phyloP scores from a whole-genome alignment of 2,888 invertebrate species.

The Clepsis dumicolana region DNA sequence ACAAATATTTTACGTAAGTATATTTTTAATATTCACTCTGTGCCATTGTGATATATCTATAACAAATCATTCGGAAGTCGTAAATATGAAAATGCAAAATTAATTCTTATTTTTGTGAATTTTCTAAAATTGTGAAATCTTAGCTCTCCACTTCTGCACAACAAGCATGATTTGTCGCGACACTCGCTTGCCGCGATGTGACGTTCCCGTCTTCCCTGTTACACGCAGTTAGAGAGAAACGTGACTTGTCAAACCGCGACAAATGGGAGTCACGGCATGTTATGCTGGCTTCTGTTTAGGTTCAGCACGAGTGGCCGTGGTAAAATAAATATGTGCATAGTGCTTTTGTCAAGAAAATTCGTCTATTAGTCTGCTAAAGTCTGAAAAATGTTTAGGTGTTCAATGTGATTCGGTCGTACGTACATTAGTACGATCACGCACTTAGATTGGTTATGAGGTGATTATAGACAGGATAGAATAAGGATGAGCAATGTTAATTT shows the following conservation, averaged over 20 bases:
- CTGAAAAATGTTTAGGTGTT: neutral
- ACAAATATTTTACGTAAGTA: slow-evolving; percentile 86
- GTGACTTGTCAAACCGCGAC: neutral
- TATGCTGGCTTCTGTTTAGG: neutral
- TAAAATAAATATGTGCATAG: neutral
- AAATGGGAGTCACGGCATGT: neutral
- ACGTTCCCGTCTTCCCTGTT: neutral
- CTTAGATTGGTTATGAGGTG: too few species aligned
- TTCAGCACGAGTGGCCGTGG: neutral
- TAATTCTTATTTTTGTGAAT: neutral
- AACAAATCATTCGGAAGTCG: too few species aligned
- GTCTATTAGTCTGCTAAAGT: neutral
- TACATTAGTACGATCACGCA: too few species aligned
- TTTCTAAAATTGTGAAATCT: neutral
- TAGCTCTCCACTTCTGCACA: neutral
- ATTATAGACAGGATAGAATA: too few species aligned
- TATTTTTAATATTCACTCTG: slow-evolving; percentile 47
- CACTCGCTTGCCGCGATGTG: neutral
- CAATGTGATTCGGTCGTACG: too few species aligned
- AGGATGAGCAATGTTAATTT: too few species aligned
- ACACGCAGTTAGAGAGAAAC: neutral
- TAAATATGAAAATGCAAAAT: too few species aligned
- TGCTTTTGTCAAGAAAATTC: neutral
- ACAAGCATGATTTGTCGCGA: neutral
- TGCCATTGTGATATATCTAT: too few species aligned